Evolutionary conservation across 1,140 invertebrate genomes (phyloP).

Genomic region (Danaus melanippus): DNA sequence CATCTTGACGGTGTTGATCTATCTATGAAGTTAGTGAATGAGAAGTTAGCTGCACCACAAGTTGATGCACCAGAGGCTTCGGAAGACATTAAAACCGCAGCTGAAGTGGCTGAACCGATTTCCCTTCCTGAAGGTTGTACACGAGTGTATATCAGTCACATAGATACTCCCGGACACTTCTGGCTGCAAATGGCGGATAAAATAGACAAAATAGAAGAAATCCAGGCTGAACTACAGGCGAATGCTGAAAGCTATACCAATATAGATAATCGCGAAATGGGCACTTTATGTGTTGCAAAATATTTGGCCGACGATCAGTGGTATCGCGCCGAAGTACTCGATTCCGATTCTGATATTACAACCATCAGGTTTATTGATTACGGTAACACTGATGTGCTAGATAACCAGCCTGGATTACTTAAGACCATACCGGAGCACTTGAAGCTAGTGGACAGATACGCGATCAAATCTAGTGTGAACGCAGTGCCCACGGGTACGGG

Average conservation of each 20-base stretch:
- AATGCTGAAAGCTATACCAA: slow-evolving; percentile 63
- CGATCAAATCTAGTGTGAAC: slow-evolving; percentile 77
- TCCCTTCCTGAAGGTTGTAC: slow-evolving; percentile 51
- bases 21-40: slow-evolving; percentile 52
- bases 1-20: slow-evolving; percentile 54
- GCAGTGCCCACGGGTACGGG: slow-evolving; percentile 75
- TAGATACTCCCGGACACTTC: slow-evolving; percentile 78
- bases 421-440: slow-evolving; percentile 74
- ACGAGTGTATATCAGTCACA: slow-evolving; percentile 75
- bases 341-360: slow-evolving; percentile 78
- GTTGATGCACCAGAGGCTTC: slow-evolving; percentile 26
- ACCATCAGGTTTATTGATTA: slow-evolving; percentile 88
- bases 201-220: slow-evolving; percentile 64
- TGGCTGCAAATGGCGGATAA: slow-evolving; percentile 75
- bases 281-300: slow-evolving; percentile 79
- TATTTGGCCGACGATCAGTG: slow-evolving; percentile 82
- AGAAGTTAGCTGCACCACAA: slow-evolving; percentile 52
- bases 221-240: slow-evolving; percentile 76
- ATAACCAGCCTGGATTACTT: slow-evolving; percentile 72
- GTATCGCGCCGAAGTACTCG: slow-evolving; percentile 87
- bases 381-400: slow-evolving; percentile 82
- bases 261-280: slow-evolving; percentile 73
- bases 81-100: slow-evolving; percentile 27
- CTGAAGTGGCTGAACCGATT: slow-evolving; percentile 32
- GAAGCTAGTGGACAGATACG: slow-evolving; percentile 71